Evolutionary conservation across 2,113 vertebrate species (phyloP).

Genomic region (Callochromis pleurospilus): DNA sequence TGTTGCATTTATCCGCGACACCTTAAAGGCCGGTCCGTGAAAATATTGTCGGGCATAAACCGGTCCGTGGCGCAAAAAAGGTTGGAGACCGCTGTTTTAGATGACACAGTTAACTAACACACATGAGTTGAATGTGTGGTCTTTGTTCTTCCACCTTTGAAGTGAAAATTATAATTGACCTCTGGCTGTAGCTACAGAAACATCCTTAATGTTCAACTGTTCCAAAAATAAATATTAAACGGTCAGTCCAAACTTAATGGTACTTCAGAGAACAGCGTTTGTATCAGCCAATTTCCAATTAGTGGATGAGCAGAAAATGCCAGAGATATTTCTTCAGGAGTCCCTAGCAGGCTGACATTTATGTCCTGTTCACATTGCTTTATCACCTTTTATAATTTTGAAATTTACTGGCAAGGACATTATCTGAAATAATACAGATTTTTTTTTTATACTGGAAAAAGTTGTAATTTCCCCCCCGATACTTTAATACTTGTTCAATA

Average conservation of each 20-base stretch:
- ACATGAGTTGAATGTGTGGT: background rate
- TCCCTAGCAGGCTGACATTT: background rate
- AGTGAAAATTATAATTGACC: background rate
- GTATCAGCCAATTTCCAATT: background rate
- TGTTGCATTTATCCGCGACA: too few species aligned
- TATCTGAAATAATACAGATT: background rate
- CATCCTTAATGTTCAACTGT: background rate
- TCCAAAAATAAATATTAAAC: background rate
- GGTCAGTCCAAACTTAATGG: background rate
- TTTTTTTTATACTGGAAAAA: background rate
- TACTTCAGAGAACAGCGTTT: background rate
- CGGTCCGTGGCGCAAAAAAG: too few species aligned
- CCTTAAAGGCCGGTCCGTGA: too few species aligned
- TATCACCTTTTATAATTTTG: background rate
- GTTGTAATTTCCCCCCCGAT: accelerated
- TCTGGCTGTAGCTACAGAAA: background rate
- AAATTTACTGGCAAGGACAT: background rate
- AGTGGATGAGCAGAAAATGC: background rate
- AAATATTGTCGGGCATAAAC: too few species aligned
- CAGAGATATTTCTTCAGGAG: background rate
- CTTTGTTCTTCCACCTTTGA: background rate
- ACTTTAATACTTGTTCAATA: background rate
- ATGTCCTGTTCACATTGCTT: background rate
- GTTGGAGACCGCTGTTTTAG: too few species aligned
- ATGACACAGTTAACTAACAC: background rate